These are phyloP conservation scores for Drosophila leontia DNA, from an alignment of 1,140 invertebrate genomes.

Conservation along the genomic window DNA sequence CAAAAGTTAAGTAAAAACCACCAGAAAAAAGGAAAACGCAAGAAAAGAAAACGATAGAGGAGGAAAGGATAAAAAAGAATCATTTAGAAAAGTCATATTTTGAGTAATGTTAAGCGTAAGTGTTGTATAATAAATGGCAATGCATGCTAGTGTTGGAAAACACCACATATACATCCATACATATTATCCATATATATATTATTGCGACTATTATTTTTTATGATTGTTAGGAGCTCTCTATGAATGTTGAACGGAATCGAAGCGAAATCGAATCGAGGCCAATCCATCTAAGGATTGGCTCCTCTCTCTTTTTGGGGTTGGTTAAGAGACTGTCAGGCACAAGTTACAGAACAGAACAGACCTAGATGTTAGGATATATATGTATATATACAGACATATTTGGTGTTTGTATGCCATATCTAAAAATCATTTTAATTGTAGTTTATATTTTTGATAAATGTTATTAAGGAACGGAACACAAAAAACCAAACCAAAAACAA, in stretches of 20 bases:
- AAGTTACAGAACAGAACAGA: conserved; percentile 62
- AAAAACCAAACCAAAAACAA: conserved; percentile 27
- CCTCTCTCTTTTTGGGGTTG: conserved; percentile 56
- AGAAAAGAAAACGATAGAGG: neutral
- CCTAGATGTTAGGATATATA: conserved; percentile 41
- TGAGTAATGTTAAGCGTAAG: conserved; percentile 58
- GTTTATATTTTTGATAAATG: conserved; percentile 85
- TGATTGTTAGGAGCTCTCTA: conserved; percentile 76
- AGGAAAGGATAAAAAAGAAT: neutral
- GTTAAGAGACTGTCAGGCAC: conserved; percentile 65
- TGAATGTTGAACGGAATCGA: conserved; percentile 70
- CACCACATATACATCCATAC: conserved; percentile 30
- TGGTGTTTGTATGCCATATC: conserved; percentile 49
- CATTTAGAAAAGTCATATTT: conserved; percentile 47
- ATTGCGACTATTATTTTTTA: conserved; percentile 53
- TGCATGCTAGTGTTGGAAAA: conserved; percentile 43
- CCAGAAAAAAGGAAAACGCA: conserved; percentile 6
- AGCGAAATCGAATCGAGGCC: conserved; percentile 51
- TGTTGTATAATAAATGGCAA: conserved; percentile 59
- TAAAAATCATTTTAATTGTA: conserved; percentile 76
- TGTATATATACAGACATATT: conserved; percentile 30
- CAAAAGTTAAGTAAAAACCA: conserved; percentile 35
- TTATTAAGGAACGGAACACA: conserved; percentile 67
- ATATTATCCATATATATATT: conserved; percentile 20
- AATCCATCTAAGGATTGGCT: conserved; percentile 36